Conservation (phyloP, 2,888 invertebrate genomes). For the Cantharis rufa region DNA sequence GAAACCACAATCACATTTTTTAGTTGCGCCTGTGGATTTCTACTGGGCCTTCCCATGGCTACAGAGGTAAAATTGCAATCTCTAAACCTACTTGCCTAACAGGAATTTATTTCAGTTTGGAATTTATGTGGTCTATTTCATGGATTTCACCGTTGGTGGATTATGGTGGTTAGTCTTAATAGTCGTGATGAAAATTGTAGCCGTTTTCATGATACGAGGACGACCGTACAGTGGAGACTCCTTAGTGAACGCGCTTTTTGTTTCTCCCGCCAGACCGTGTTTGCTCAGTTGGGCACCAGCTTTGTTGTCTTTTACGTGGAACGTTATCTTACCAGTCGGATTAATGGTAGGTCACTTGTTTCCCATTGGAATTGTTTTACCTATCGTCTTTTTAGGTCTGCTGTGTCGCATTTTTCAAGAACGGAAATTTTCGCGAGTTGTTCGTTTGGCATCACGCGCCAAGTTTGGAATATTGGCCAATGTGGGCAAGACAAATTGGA, state of each 20-base stretch:
- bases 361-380: neutral
- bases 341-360: conserved; percentile 64
- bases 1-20: conserved; percentile 83
- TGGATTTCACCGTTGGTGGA: conserved; percentile 83
- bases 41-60: conserved; percentile 82
- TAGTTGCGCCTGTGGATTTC: conserved; percentile 80
- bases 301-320: conserved; percentile 84
- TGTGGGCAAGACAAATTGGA: conserved; percentile 79
- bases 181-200: conserved; percentile 75
- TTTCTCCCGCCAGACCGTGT: conserved; percentile 56
- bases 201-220: conserved; percentile 85
- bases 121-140: conserved; percentile 78
- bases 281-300: conserved; percentile 66
- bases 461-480: conserved; percentile 73
- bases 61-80: conserved; percentile 69
- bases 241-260: conserved; percentile 65
- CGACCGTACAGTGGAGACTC: conserved; percentile 83
- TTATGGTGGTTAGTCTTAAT: conserved; percentile 86
- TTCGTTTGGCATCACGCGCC: conserved; percentile 67
- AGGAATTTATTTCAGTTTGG: conserved; percentile 66
- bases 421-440: conserved; percentile 68
- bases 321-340: conserved; percentile 80
- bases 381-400: conserved; percentile 56
- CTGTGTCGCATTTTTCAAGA: conserved; percentile 73
- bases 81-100: conserved; percentile 2